phyloP scores from a whole-genome alignment of 37 sponge, comb jelly and placozoan genomes.

The Oopsacas minuta region DNA sequence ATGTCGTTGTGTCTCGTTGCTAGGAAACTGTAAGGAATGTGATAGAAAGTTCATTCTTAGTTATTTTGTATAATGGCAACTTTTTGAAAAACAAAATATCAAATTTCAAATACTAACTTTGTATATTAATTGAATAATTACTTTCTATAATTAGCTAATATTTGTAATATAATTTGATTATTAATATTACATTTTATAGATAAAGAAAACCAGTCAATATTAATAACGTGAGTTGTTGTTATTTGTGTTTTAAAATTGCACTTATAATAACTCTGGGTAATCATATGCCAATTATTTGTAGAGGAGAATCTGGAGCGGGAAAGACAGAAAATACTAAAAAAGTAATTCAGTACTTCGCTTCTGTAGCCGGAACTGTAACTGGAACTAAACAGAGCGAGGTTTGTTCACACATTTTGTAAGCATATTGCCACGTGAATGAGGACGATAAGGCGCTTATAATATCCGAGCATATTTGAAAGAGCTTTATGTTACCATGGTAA shows the following conservation, averaged over 20 bases:
- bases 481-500: too few relatives aligned
- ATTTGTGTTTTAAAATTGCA: too few relatives aligned
- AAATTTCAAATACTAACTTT: background rate
- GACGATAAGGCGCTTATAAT: background rate
- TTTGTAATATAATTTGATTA: too few relatives aligned
- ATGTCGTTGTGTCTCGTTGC: background rate
- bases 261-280: background rate
- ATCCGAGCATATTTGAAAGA: too few relatives aligned
- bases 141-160: too few relatives aligned
- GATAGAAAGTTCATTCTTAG: background rate
- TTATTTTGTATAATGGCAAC: background rate
- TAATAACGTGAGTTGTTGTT: conserved; percentile 81
- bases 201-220: conserved; percentile 95
- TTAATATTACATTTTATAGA: conserved; percentile 30
- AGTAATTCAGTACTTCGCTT: conserved; percentile 98
- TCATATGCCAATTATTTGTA: conserved; percentile 13
- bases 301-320: conserved; percentile 98
- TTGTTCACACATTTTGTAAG: background rate
- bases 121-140: too few relatives aligned
- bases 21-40: background rate
- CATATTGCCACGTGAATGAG: too few relatives aligned
- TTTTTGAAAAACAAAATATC: background rate
- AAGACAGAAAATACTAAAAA: conserved; percentile 99
- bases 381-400: background rate
- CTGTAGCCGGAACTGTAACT: conserved; percentile 49